Evolutionary conservation across 2,888 invertebrate species (phyloP), one percentile per base, ranked within the genome.

Genomic region (Germaria angustata): DNA sequence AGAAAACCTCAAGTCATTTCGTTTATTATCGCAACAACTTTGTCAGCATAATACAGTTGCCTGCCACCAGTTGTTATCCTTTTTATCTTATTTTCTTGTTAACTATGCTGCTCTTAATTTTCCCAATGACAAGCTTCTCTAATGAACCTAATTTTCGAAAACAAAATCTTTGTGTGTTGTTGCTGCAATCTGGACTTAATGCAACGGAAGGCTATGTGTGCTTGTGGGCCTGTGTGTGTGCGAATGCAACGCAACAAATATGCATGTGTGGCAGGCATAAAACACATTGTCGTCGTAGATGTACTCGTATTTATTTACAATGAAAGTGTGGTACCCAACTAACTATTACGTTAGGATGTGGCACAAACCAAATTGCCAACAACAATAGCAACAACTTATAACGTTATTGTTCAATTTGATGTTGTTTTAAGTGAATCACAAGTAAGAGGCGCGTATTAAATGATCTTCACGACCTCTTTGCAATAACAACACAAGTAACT

Each of bases 401-500:
- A 78, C 63, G 81, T 81, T 81, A 81, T 81, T 81, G 81, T 81
- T 81, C 49, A 73, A 73, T 73, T 81, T 81, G 73, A 81, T 72
- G 72, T 65, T 68, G 81, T 69, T 78, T 68, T 68, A 81, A 78
- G 81, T 81, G 73, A 81, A 81, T 81, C 78, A 49, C 66, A 57
- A 73, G 76, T 83, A 79, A 80, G 76, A 79, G 80, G 83, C 76
- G 80, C 80, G 76, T 82, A 82, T 76, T 76, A 82, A 79, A 79
- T 76, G 75, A 76, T 80, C 83, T 84, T 78, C 68, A 80, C 78
- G 79, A 80, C 83, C 80, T 72, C 80, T 66, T 71, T 59, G 55
- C 55, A 66, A 59, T 17, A 41, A 13, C 44, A 63, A 53, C 13
- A 49, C 24, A 24, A 61, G 5, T 15, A 24, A 41, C 24, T 61